A percentile compares a stretch with the other conserved stretches of the same genome.
phyloP scores from a whole-genome alignment of 30 jellyfish, hydroid and myxozoan genomes.

The Mastigias papua region DNA sequence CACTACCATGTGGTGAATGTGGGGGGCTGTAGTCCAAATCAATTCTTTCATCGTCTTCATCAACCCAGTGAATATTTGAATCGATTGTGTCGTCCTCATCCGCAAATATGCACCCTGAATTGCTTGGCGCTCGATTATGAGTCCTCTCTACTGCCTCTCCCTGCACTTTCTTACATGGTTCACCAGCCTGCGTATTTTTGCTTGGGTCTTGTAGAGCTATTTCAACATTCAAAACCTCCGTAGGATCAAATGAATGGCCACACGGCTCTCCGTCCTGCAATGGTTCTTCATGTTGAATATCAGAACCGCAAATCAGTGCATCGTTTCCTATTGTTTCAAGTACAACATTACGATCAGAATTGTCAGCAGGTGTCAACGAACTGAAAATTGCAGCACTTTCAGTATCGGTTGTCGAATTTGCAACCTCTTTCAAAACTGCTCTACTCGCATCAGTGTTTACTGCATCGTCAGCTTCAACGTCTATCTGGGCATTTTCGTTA shows the following conservation, averaged over 20 bases:
- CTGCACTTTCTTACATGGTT: constrained; percentile 83
- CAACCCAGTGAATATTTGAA: constrained; percentile 66
- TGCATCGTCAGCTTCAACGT: background rate
- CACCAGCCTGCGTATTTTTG: constrained; percentile 71
- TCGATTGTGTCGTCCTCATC: constrained; percentile 68
- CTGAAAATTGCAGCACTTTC: too few relatives aligned
- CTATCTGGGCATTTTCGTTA: background rate
- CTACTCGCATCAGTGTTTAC: background rate
- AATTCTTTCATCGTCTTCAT: constrained; percentile 72
- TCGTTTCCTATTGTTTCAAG: background rate
- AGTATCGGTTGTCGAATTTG: too few relatives aligned
- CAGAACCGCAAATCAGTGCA: background rate
- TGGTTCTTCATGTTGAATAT: too few relatives aligned
- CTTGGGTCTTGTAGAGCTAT: constrained; percentile 48
- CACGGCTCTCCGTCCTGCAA: background rate
- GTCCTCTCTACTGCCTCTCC: constrained; percentile 97
- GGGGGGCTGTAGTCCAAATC: constrained; percentile 79
- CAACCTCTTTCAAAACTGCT: too few relatives aligned
- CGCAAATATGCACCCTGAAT: constrained; percentile 11
- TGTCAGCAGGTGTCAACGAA: too few relatives aligned
- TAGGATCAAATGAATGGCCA: constrained; percentile 30
- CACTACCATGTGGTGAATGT: constrained; percentile 62
- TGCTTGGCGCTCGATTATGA: constrained; percentile 37
- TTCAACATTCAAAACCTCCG: constrained; percentile 66
- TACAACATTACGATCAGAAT: background rate